phyloP scores from a whole-genome alignment of 2,888 invertebrate genomes.

The Drosophila mimica region DNA sequence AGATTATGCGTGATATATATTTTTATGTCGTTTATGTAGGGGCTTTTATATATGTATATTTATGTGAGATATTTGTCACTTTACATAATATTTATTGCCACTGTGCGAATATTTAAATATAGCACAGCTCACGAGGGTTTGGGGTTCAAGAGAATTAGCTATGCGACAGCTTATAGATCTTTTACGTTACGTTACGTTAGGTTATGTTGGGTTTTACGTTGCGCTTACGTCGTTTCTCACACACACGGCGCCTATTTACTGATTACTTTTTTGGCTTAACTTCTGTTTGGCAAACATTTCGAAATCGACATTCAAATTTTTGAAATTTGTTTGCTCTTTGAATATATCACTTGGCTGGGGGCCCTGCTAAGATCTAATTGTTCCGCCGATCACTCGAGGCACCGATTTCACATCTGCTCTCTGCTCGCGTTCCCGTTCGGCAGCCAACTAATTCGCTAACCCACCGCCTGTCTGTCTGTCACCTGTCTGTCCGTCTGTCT shows the following conservation, averaged over 20 bases:
- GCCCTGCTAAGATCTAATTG: conserved; percentile 26
- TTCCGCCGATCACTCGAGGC: conserved; percentile 40
- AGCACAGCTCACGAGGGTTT: conserved; percentile 35
- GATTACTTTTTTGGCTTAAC: conserved; percentile 20
- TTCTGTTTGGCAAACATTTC: conserved; percentile 40
- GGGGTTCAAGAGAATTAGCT: conserved; percentile 10
- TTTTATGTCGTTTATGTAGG: conserved; percentile 1
- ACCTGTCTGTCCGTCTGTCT: conserved; percentile 39
- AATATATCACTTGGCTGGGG: conserved; percentile 33
- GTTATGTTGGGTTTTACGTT: conserved; percentile 31
- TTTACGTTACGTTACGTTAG: conserved; percentile 28
- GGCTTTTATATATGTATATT: neutral
- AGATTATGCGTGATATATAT: conserved; percentile 17
- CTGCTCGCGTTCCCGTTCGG: conserved; percentile 44
- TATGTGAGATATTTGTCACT: conserved; percentile 22
- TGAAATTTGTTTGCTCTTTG: conserved; percentile 2
- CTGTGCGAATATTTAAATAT: conserved; percentile 27
- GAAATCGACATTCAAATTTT: conserved; percentile 19
- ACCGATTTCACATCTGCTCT: conserved; percentile 53
- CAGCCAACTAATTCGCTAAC: conserved; percentile 67
- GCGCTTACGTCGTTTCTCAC: conserved; percentile 27
- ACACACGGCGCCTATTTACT: conserved; percentile 18
- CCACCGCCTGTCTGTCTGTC: conserved; percentile 41
- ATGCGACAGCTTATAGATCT: conserved; percentile 7
- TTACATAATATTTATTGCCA: conserved; percentile 33